phyloP scores from a whole-genome alignment of 2,797 vertebrate species.

The Fratercula arctica region DNA sequence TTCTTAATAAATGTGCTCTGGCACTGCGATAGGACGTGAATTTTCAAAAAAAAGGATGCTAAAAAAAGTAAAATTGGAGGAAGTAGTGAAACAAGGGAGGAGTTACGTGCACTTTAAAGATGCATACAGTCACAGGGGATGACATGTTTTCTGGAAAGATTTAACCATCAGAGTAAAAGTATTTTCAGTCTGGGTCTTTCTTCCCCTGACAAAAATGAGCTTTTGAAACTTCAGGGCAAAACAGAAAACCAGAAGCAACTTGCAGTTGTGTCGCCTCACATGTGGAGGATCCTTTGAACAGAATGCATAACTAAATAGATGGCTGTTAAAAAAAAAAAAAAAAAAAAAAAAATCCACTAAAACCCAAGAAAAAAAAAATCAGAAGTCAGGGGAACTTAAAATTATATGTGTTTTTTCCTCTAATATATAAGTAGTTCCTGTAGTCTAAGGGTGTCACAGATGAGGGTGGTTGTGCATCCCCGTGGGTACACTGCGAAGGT shows the following conservation, averaged over 20 bases:
- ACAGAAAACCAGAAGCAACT: neutral
- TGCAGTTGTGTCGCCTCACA: neutral
- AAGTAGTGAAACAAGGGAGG: neutral
- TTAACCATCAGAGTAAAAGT: neutral
- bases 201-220: neutral
- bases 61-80: neutral
- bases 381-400: neutral
- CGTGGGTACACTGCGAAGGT: neutral
- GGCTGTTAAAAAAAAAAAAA: neutral
- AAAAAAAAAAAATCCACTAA: too few species aligned
- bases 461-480: neutral
- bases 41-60: neutral
- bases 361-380: neutral
- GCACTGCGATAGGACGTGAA: too few species aligned
- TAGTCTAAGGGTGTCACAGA: neutral
- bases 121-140: accelerated
- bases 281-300: neutral
- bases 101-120: neutral
- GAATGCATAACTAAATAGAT: neutral
- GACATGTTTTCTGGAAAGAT: neutral
- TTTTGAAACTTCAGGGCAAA: neutral
- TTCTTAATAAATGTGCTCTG: neutral
- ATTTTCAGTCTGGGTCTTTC: neutral
- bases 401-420: neutral
- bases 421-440: neutral